These are phyloP conservation scores for Hemiprocne comata DNA, from an alignment of 2,113 vertebrate genomes.

Conservation along the genomic window DNA sequence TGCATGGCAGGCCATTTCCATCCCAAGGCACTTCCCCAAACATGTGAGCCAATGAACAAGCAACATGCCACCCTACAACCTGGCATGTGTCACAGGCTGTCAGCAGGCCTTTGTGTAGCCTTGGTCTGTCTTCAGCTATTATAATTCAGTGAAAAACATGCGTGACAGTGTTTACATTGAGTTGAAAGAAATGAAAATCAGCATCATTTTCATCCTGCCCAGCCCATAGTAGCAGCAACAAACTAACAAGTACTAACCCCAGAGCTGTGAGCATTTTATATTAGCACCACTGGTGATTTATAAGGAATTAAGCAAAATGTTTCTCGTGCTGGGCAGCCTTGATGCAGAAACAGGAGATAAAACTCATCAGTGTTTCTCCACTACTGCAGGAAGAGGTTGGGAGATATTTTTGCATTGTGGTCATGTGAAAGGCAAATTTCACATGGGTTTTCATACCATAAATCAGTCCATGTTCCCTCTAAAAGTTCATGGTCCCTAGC, in stretches of 20 bases:
- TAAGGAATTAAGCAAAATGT: background rate
- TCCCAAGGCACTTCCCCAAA: background rate
- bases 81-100: background rate
- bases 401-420: constrained; percentile 15
- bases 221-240: background rate
- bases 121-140: background rate
- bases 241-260: background rate
- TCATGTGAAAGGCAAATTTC: constrained; percentile 49
- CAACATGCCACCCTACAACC: background rate
- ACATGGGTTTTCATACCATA: constrained; percentile 55
- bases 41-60: background rate
- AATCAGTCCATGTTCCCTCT: constrained; percentile 35
- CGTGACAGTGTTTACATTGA: background rate
- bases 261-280: background rate
- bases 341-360: background rate
- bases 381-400: background rate
- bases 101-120: background rate
- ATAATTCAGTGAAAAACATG: background rate
- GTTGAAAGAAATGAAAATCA: constrained; percentile 15
- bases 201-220: background rate
- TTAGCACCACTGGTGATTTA: constrained; percentile 12
- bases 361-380: background rate
- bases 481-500: constrained; percentile 46
- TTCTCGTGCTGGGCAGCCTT: background rate
- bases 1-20: rapidly evolving